These are phyloP conservation scores for Phaethornis superciliosus DNA, from an alignment of 2,113 vertebrate genomes.

Conservation along the genomic window DNA sequence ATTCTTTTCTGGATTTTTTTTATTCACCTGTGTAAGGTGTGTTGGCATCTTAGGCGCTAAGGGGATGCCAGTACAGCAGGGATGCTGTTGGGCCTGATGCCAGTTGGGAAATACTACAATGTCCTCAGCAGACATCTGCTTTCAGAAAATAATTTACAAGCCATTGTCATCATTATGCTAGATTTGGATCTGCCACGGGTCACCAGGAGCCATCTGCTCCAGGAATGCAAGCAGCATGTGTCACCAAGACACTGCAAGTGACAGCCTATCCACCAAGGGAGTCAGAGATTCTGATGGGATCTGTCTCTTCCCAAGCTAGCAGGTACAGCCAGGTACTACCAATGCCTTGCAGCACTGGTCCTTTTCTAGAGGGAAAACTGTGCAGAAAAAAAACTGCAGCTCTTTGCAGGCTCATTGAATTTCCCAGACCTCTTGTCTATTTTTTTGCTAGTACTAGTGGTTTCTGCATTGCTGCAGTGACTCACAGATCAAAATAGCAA, in stretches of 20 bases:
- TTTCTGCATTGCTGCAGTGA: neutral
- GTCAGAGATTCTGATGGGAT: neutral
- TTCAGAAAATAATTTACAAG: neutral
- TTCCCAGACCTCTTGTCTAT: neutral
- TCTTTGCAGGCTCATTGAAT: neutral
- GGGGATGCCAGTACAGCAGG: neutral
- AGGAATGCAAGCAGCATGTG: neutral
- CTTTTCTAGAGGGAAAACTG: neutral
- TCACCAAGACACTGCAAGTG: neutral
- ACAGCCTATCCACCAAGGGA: neutral
- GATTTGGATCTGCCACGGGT: neutral
- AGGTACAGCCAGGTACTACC: neutral
- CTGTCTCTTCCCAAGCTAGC: neutral
- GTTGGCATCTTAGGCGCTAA: neutral
- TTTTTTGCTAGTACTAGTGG: neutral
- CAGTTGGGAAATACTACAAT: neutral
- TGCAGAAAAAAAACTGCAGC: neutral
- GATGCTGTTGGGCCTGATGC: neutral
- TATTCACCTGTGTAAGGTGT: neutral
- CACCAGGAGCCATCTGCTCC: neutral
- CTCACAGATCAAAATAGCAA: neutral
- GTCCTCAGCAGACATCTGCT: neutral
- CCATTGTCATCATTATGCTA: neutral
- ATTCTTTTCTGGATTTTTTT: neutral
- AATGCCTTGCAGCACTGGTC: neutral